Conservation (phyloP, 2,113 vertebrate genomes). For the Cervus canadensis region DNA sequence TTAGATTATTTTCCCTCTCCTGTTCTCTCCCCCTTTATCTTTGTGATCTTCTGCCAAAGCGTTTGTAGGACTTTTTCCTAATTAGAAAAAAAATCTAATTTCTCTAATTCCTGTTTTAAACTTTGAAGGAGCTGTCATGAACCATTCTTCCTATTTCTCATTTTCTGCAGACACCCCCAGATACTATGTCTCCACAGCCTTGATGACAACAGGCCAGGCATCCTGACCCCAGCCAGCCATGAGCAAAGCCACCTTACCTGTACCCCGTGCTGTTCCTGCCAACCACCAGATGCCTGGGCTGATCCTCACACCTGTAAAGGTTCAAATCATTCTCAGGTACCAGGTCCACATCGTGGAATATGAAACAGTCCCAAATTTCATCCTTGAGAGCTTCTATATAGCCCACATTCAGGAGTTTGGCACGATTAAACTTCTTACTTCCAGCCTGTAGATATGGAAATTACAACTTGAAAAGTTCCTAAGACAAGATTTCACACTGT, state of each 20-base stretch:
- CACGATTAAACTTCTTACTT: constrained; percentile 92
- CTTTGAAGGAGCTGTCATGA: background rate
- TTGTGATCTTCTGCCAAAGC: background rate
- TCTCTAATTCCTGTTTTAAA: background rate
- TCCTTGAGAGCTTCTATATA: constrained; percentile 96
- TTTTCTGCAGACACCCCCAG: background rate
- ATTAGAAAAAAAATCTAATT: background rate
- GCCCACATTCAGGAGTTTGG: constrained; percentile 95
- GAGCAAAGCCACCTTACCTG: constrained; percentile 82
- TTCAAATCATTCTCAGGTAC: constrained; percentile 96
- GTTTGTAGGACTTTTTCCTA: background rate
- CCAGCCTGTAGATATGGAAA: constrained; percentile 83
- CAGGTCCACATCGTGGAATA: constrained; percentile 97
- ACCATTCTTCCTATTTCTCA: background rate
- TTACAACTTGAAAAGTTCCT: background rate
- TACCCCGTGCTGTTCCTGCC: constrained; percentile 96
- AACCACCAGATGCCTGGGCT: constrained; percentile 96
- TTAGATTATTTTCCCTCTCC: background rate
- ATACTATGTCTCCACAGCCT: background rate
- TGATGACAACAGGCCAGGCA: background rate
- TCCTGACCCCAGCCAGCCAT: background rate
- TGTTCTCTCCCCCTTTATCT: background rate
- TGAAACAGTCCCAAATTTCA: constrained; percentile 93
- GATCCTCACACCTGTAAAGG: constrained; percentile 88
- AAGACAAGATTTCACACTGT: background rate